These are phyloP conservation scores for Stenodema calcarata DNA, from an alignment of 2,888 invertebrate species.

Conservation along the genomic window DNA sequence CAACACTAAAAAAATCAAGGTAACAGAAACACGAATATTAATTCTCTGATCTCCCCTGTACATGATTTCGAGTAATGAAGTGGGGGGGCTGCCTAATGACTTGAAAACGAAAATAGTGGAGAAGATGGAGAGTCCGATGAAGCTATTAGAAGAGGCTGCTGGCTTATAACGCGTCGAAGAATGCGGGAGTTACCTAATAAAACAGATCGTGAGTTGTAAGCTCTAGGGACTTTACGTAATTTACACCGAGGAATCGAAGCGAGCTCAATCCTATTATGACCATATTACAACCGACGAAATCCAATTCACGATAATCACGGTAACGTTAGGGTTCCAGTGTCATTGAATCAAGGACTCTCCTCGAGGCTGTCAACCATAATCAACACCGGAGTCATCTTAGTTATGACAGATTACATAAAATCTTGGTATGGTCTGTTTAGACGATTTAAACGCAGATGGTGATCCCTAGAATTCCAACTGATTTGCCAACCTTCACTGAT, in stretches of 20 bases:
- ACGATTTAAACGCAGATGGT: too few relatives aligned
- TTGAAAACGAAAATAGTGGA: neutral
- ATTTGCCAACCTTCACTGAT: too few relatives aligned
- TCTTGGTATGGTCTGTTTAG: neutral
- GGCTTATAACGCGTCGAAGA: neutral
- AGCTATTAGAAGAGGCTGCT: neutral
- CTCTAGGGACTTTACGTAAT: neutral
- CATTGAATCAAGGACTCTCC: neutral
- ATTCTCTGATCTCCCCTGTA: too few relatives aligned
- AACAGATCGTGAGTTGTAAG: neutral
- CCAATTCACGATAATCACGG: neutral
- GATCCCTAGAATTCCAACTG: too few relatives aligned
- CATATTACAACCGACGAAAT: neutral
- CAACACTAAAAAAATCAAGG: too few relatives aligned
- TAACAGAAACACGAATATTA: too few relatives aligned
- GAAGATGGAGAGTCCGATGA: neutral
- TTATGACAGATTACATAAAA: neutral
- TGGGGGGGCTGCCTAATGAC: neutral
- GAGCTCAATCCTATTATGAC: neutral
- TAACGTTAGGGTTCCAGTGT: neutral
- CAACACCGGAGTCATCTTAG: neutral
- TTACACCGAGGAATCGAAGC: neutral
- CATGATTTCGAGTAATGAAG: too few relatives aligned
- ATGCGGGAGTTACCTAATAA: neutral
- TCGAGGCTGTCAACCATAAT: neutral